Conservation (phyloP, 2,888 invertebrate species). For the Maniola hyperantus region DNA sequence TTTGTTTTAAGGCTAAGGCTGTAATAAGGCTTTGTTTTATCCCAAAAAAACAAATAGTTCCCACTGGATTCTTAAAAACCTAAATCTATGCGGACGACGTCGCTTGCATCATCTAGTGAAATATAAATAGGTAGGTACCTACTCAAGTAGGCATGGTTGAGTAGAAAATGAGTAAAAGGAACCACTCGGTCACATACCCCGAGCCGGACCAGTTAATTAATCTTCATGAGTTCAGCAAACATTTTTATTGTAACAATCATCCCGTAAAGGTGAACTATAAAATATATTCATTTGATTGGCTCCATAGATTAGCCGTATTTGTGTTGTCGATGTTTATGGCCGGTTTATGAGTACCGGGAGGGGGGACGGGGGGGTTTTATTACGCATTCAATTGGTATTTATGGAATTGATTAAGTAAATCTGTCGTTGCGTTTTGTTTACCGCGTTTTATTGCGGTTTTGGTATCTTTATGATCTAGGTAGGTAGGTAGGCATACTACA, state of each 20-base stretch:
- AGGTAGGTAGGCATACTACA: background rate
- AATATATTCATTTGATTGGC: conserved; percentile 72
- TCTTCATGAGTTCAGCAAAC: conserved; percentile 62
- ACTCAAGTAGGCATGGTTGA: background rate
- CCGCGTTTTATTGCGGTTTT: conserved; percentile 23
- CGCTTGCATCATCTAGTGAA: too few relatives aligned
- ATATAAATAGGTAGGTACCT: too few relatives aligned
- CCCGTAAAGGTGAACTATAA: conserved; percentile 66
- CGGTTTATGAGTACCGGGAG: conserved; percentile 69
- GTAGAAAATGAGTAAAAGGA: background rate
- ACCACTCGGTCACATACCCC: background rate
- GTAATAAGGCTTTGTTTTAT: too few relatives aligned
- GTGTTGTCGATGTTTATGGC: conserved; percentile 79
- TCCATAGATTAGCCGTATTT: conserved; percentile 73
- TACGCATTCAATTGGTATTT: conserved; percentile 72
- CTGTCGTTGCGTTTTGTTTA: conserved; percentile 40
- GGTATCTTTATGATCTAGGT: background rate
- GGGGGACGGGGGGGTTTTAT: conserved; percentile 59
- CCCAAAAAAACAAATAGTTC: too few relatives aligned
- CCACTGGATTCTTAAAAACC: too few relatives aligned
- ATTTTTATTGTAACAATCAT: conserved; percentile 67
- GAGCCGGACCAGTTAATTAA: conserved; percentile 37
- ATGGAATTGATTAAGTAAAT: conserved; percentile 77
- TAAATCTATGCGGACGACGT: too few relatives aligned
- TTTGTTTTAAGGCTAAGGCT: too few relatives aligned